Conservation (phyloP, 2,888 invertebrate species). For the Congeria kusceri region DNA sequence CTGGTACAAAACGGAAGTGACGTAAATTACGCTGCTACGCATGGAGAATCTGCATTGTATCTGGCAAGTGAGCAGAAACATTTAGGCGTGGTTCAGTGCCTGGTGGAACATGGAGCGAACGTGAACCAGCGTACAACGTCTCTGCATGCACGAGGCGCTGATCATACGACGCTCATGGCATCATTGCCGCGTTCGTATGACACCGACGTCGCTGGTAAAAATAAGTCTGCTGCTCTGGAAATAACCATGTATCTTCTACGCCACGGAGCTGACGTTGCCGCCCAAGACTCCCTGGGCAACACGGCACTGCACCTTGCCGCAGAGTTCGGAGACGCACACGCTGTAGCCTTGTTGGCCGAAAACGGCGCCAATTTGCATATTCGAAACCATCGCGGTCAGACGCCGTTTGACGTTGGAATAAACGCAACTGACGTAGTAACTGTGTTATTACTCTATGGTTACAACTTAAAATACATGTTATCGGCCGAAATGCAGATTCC, state of each 20-base stretch:
- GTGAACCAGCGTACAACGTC: conserved; percentile 44
- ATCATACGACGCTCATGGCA: conserved; percentile 59
- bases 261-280: conserved; percentile 57
- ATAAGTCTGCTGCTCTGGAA: conserved; percentile 49
- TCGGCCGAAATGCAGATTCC: no score
- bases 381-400: background rate
- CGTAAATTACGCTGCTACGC: conserved; percentile 39
- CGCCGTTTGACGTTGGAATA: background rate
- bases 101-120: conserved; percentile 48
- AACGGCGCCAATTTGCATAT: conserved; percentile 13
- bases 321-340: conserved; percentile 45
- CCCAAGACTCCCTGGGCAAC: conserved; percentile 41
- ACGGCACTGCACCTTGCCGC: conserved; percentile 63
- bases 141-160: conserved; percentile 16
- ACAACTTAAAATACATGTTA: background rate
- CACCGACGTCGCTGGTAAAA: conserved; percentile 26
- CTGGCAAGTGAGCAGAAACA: conserved; percentile 58
- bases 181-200: conserved; percentile 59
- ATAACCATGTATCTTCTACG: conserved; percentile 51
- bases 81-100: conserved; percentile 17
- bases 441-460: background rate
- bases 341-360: conserved; percentile 22
- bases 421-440: background rate
- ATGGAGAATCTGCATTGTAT: conserved; percentile 61
- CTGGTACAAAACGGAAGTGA: conserved; percentile 62